Evolutionary conservation across 2,113 vertebrate genomes (phyloP).

Genomic region (Poeciliopsis turrubarensis): DNA sequence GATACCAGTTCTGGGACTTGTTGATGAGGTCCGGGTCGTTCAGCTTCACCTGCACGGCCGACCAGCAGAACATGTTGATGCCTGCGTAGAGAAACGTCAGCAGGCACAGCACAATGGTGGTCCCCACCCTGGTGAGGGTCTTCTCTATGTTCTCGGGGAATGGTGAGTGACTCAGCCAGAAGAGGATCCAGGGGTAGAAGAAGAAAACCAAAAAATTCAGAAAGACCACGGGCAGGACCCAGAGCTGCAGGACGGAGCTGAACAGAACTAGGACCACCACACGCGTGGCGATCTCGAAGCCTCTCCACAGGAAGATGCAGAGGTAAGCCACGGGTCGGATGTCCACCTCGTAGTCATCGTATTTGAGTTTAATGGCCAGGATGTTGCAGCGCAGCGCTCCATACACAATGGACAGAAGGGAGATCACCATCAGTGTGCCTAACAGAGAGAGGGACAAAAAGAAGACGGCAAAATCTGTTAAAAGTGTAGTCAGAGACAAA

Average conservation of each 20-base stretch:
- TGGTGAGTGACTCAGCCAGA: slow-evolving; percentile 91
- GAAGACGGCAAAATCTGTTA: too few relatives aligned
- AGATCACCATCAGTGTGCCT: slow-evolving; percentile 93
- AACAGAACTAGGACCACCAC: slow-evolving; percentile 93
- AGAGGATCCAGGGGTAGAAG: slow-evolving; percentile 91
- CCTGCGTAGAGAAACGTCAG: slow-evolving; percentile 95
- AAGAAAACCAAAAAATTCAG: slow-evolving; percentile 90
- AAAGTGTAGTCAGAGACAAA: not conserved
- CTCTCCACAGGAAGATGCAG: slow-evolving; percentile 94
- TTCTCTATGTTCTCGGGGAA: slow-evolving; percentile 97
- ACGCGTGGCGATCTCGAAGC: slow-evolving; percentile 94
- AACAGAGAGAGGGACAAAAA: slow-evolving; percentile 4
- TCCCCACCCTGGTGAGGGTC: slow-evolving; percentile 89
- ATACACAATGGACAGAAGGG: slow-evolving; percentile 94
- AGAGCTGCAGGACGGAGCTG: slow-evolving; percentile 91
- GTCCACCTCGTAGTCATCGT: slow-evolving; percentile 91
- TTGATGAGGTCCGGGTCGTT: slow-evolving; percentile 92
- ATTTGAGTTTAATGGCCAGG: slow-evolving; percentile 96
- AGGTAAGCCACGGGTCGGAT: slow-evolving; percentile 90
- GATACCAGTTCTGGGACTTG: slow-evolving; percentile 93
- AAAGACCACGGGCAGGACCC: slow-evolving; percentile 86
- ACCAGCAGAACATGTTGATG: slow-evolving; percentile 99
- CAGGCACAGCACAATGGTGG: slow-evolving; percentile 89
- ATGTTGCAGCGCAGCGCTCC: slow-evolving; percentile 98
- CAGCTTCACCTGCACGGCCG: slow-evolving; percentile 91